Percentiles rank a stretch among this genome's conserved stretches.
Conservation (phyloP, 2,113 vertebrate species). For the Tragulus kanchil region DNA sequence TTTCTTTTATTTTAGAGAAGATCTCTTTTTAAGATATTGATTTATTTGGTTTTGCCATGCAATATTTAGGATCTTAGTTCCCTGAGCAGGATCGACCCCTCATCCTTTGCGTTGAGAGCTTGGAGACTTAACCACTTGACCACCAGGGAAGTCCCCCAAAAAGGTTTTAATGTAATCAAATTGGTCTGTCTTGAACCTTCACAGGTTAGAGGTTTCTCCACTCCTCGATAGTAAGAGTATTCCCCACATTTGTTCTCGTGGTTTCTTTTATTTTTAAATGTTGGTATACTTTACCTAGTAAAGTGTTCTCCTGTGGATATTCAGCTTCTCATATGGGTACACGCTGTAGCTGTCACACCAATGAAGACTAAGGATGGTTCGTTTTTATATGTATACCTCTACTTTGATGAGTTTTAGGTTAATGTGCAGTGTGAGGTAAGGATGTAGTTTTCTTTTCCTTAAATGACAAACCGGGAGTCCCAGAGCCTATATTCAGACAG, state of each 20-base stretch:
- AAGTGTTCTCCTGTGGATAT: background rate
- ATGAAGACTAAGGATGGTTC: background rate
- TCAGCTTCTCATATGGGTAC: background rate
- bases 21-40: no score
- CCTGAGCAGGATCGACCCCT: no score
- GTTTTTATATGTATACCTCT: background rate
- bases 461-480: background rate
- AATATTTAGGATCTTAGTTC: no score
- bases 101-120: no score
- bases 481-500: background rate
- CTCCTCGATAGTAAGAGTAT: background rate
- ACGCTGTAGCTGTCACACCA: background rate
- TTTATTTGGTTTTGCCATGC: no score
- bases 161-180: background rate
- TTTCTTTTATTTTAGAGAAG: no score
- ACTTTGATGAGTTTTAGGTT: background rate
- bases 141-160: background rate
- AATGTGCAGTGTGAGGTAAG: background rate
- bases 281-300: background rate
- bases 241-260: background rate
- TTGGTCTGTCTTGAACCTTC: background rate
- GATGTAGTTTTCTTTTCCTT: background rate
- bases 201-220: background rate
- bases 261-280: background rate
- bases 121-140: background rate